phyloP scores from a whole-genome alignment of 2,888 invertebrate species.

The Cosmorhoe ocellata region DNA sequence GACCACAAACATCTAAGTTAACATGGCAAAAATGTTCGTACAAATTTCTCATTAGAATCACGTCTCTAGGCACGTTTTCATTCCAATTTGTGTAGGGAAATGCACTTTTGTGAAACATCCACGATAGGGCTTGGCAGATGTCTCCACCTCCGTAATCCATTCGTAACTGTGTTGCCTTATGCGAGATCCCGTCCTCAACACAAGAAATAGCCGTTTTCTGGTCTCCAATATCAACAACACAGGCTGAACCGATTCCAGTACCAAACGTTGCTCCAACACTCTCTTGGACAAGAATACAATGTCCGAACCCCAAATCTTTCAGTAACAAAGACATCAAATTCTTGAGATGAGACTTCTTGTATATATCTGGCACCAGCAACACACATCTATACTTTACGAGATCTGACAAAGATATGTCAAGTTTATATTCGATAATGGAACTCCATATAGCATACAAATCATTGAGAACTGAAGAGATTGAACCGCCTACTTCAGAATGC shows the following conservation, averaged over 20 bases:
- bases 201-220: conserved; percentile 98
- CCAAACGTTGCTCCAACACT: conserved; percentile 79
- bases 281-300: conserved; percentile 92
- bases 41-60: conserved; percentile 89
- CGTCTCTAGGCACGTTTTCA: conserved; percentile 88
- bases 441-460: conserved; percentile 96
- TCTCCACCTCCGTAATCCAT: conserved; percentile 96
- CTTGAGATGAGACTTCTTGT: conserved; percentile 91
- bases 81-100: conserved; percentile 94
- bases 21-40: conserved; percentile 96
- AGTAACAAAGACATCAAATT: conserved; percentile 92
- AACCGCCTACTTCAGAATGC: conserved; percentile 92
- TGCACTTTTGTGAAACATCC: conserved; percentile 93
- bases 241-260: conserved; percentile 87
- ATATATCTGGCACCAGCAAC: conserved; percentile 94
- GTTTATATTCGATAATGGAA: conserved; percentile 87
- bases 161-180: conserved; percentile 90
- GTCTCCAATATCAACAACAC: conserved; percentile 97
- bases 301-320: conserved; percentile 91
- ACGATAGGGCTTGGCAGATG: conserved; percentile 93
- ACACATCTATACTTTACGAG: conserved; percentile 92
- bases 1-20: conserved; percentile 94
- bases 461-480: conserved; percentile 90
- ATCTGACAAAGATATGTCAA: conserved; percentile 88
- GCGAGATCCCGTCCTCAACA: conserved; percentile 97